Evolutionary conservation across 2,113 vertebrate genomes (phyloP), one percentile per base, ranked within the genome.

Genomic region (Etia nguti): DNA sequence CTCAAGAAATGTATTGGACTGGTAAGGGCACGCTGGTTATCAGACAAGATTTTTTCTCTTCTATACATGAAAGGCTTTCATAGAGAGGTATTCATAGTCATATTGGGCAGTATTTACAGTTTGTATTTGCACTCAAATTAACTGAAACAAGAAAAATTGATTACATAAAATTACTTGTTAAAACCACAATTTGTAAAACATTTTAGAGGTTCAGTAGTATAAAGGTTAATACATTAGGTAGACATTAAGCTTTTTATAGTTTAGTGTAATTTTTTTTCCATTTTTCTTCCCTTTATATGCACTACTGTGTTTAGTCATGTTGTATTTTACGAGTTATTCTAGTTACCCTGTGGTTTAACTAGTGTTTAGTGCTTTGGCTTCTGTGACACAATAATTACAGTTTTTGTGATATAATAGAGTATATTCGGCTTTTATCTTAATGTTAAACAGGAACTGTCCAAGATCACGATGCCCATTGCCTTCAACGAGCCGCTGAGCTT

Each of bases 401-500:
- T 38, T 38, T 38, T 65, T 38, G 10, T 22, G 60, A 38, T 38
- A 38, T 38, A 22, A 38, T 38, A 1, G 10, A 65, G 31, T 34
- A 4, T 34, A 1, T 65, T 65, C 31, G 36, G 34, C 60, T 65
- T 65, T 65, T 65, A 65, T 22, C 60, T 65, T 65, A 22, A 38
- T 65, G 60, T 65, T 65, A 13, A 22, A 70, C 86, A 99, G 99
- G 99, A 99, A 92, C 95, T 99, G 88, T 99, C 99, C 79, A 99
- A 99, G 95, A 99, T 99, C 93, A 99, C 99, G 0, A 99, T 99
- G 99, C 99, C 99, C 16, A 97, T 99, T 26, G 97, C 96, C 85
- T 98, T 99, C 95, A 99, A 99, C 0, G 98, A 99, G 95, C 99
- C 99, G 0, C 94, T 99, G 94, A 99, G 99, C 90, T 99, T 99